Base-by-base conservation (phyloP, 2,888 invertebrate genomes). In the Idaea straminata region DNA sequence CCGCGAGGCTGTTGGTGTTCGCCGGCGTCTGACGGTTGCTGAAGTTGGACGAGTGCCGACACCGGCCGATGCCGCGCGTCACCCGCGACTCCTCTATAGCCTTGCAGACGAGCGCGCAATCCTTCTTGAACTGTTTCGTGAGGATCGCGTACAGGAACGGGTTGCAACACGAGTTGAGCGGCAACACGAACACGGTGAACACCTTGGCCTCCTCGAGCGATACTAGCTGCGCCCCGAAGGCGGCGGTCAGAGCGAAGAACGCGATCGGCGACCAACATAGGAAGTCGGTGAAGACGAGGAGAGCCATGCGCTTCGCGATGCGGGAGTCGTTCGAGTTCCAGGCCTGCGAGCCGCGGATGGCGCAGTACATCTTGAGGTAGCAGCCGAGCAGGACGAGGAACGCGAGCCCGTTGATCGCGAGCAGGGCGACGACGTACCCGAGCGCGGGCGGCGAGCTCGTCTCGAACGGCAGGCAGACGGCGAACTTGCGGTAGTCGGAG, bases 231-330 rank as follows among this genome's bases (percentile, higher is more conserved):
- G 96, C 93, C 10, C 99, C 99, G 84, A 98, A 97, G 6, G 98
- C 97, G 16, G 99, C 98, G 0, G 98, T 98, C 57, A 99, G 93
- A 5, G 98, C 97, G 86, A 98, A 98, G 89, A 99, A 98, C 0
- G 99, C 98, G 71, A 99, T 98, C 0, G 99, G 99, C 4, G 98
- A 98, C 99, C 99, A 99, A 92, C 99, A 99, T 61, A 99, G 93
- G 82, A 99, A 98, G 87, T 99, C 99, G 0, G 99, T 99, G 86
- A 99, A 98, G 3, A 99, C 99, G 66, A 99, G 94, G 60, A 99
- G 90, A 0, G 99, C 98, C 99, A 99, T 99, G 59, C 98, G 94
- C 87, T 98, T 98, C 60, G 99, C 99, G 76, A 99, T 98, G 64
- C 98, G 94, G 10, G 98, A 98, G 87, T 99, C 99, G 88, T 99